Conservation (phyloP, 2,888 invertebrate genomes). For the Ceratothoa steindachneri region DNA sequence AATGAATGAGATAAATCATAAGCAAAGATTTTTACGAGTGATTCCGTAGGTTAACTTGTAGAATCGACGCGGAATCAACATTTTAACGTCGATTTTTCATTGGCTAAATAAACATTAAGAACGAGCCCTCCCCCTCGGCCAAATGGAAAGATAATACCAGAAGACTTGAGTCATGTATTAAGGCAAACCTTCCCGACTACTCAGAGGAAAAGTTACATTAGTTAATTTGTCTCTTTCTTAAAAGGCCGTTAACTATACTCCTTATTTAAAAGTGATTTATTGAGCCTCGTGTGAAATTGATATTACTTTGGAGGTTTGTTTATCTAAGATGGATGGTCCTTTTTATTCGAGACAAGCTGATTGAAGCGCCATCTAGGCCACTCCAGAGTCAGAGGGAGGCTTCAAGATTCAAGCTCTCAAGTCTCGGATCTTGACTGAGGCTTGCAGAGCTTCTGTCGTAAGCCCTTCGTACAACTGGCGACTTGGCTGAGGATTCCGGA, state of each 20-base stretch:
- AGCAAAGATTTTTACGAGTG: neutral
- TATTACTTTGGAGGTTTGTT: neutral
- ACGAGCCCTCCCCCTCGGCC: neutral
- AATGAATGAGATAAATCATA: neutral
- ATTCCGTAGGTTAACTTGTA: no score
- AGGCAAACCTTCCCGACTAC: neutral
- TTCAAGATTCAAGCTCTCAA: neutral
- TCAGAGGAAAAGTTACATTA: slow-evolving; percentile 1
- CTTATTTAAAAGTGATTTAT: neutral
- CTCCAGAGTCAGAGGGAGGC: neutral
- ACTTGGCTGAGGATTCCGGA: neutral
- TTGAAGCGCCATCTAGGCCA: neutral
- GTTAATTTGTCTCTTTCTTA: neutral
- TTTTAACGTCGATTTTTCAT: neutral
- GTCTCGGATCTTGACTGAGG: neutral
- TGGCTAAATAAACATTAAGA: neutral
- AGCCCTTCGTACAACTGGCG: neutral
- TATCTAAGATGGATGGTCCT: neutral
- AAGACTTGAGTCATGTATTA: slow-evolving; percentile 8
- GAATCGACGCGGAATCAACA: neutral
- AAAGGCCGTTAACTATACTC: neutral
- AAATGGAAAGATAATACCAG: slow-evolving; percentile 1
- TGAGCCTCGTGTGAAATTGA: neutral
- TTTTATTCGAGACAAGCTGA: neutral
- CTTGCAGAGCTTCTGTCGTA: neutral